Conservation (phyloP, 1,140 invertebrate genomes). For the Drosophila kohkoa region DNA sequence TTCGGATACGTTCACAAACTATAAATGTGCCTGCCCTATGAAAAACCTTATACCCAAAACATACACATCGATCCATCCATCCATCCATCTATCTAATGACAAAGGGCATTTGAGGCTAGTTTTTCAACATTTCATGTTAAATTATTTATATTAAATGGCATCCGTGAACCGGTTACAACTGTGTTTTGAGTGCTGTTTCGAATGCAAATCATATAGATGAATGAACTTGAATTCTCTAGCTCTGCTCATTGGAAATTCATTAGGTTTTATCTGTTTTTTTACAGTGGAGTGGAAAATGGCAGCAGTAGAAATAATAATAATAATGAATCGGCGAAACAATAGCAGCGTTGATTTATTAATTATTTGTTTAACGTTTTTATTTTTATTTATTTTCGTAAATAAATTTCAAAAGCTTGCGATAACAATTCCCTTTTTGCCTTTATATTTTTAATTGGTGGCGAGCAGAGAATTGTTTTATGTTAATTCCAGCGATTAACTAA, state of each 20-base stretch:
- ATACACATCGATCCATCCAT: neutral
- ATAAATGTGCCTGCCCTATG: constrained; percentile 51
- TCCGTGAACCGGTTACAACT: constrained; percentile 59
- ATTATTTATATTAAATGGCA: constrained; percentile 54
- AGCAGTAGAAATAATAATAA: constrained; percentile 1
- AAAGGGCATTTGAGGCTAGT: constrained; percentile 33
- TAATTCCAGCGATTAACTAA: constrained; percentile 13
- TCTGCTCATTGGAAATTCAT: constrained; percentile 72
- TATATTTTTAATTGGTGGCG: constrained; percentile 4
- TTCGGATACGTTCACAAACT: constrained; percentile 64
- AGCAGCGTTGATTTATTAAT: constrained; percentile 76
- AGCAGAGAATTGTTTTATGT: constrained; percentile 10
- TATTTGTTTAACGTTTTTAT: constrained; percentile 49
- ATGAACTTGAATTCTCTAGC: constrained; percentile 71
- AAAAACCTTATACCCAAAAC: neutral
- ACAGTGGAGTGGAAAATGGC: constrained; percentile 34
- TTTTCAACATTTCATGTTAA: constrained; percentile 47
- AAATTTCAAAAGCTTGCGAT: constrained; percentile 30
- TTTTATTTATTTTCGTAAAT: constrained; percentile 32
- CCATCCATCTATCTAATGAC: constrained; percentile 19
- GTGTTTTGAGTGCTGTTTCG: neutral
- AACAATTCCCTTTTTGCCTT: constrained; percentile 16
- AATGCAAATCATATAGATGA: constrained; percentile 46
- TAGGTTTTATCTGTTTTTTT: constrained; percentile 78
- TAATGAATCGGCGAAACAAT: constrained; percentile 51